Conservation (phyloP, 2,888 invertebrate genomes). For the Stictocephala bisonia region DNA sequence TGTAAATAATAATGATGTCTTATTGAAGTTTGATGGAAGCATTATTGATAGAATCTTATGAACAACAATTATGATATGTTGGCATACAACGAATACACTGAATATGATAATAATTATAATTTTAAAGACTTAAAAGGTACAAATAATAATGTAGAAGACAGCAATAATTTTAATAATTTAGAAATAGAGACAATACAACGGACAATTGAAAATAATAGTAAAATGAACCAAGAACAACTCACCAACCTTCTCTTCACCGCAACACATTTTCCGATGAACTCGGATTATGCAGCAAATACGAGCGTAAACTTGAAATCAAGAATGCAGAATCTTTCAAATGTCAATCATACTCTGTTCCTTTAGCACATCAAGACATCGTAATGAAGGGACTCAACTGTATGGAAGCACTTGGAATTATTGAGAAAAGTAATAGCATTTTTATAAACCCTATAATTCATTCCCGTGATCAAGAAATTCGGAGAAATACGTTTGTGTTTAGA, state of each 20-base stretch:
- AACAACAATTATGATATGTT: not conserved
- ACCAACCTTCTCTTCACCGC: not conserved
- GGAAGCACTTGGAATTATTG: not conserved
- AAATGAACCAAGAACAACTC: not conserved
- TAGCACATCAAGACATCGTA: not conserved
- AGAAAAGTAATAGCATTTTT: not conserved
- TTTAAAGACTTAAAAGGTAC: not conserved
- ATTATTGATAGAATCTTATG: not conserved
- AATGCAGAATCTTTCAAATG: not conserved
- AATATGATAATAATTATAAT: not conserved
- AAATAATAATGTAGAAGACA: slow-evolving; percentile 15
- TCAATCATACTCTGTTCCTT: not conserved
- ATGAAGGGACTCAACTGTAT: not conserved
- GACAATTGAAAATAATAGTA: not conserved
- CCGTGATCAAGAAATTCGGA: not conserved
- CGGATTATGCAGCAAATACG: not conserved
- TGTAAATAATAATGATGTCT: not conserved
- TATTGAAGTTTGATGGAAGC: not conserved
- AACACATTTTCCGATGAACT: not conserved
- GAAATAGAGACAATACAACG: not conserved
- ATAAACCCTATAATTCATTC: not conserved
- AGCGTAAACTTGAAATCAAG: not conserved
- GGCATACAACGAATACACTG: too few species aligned
- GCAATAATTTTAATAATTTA: too few species aligned
- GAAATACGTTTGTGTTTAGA: not conserved